Evolutionary conservation across 2,113 vertebrate genomes (phyloP).

Genomic region (Labeo rohita): DNA sequence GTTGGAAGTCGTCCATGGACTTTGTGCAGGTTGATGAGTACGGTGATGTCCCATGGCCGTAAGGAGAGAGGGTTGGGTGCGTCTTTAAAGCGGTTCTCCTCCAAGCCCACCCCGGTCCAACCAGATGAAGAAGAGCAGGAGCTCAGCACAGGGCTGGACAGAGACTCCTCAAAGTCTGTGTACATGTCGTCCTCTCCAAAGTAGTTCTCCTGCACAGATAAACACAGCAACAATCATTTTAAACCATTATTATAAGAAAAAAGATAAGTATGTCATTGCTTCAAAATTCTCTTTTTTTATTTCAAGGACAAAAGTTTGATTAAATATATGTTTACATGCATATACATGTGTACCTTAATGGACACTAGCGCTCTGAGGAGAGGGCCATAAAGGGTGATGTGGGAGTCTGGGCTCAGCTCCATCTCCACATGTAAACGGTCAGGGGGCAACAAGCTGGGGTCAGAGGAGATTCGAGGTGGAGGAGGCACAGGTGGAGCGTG

Average conservation of each 20-base stretch:
- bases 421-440: constrained; percentile 94
- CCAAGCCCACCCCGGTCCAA: constrained; percentile 91
- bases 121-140: constrained; percentile 90
- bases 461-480: constrained; percentile 73
- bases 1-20: constrained; percentile 93
- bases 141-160: constrained; percentile 90
- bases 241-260: background rate
- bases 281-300: background rate
- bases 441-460: constrained; percentile 91
- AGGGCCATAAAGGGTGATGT: constrained; percentile 92
- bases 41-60: constrained; percentile 97
- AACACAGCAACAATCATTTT: background rate
- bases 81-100: constrained; percentile 79
- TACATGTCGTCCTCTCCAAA: constrained; percentile 99
- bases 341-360: constrained; percentile 83
- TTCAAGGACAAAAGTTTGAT: background rate
- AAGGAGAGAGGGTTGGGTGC: constrained; percentile 84
- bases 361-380: constrained; percentile 88
- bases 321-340: background rate
- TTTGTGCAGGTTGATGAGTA: constrained; percentile 94
- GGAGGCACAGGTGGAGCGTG: constrained; percentile 65
- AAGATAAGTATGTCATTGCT: background rate
- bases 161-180: constrained; percentile 93
- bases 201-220: constrained; percentile 89
- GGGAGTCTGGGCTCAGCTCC: constrained; percentile 93